Conservation (phyloP, 2,797 vertebrate species). For the Paramormyrops hopkinsi region DNA sequence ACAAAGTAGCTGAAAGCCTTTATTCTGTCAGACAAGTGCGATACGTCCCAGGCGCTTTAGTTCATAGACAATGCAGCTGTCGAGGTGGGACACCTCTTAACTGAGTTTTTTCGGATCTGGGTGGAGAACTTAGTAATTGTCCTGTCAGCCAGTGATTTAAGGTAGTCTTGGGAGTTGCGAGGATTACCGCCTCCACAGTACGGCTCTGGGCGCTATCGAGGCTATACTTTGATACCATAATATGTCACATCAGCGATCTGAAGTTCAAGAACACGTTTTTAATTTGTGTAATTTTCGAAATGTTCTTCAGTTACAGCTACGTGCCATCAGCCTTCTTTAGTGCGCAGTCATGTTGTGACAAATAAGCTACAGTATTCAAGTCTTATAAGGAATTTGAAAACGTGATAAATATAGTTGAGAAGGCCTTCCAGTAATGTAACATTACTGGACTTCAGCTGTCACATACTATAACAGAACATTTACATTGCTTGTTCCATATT, state of each 20-base stretch:
- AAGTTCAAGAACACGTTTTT: neutral
- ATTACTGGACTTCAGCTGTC: neutral
- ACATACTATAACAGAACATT: neutral
- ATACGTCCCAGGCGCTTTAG: neutral
- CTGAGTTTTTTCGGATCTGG: conserved; percentile 1
- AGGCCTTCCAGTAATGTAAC: neutral
- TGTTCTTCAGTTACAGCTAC: neutral
- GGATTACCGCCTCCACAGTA: neutral
- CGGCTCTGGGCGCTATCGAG: neutral
- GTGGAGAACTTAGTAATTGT: conserved; percentile 16
- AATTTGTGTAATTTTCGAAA: neutral
- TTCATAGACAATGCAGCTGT: neutral
- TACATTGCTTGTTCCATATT: neutral
- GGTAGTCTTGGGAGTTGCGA: neutral
- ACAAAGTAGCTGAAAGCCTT: neutral
- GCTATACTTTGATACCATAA: neutral
- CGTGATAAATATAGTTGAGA: neutral
- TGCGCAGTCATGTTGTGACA: neutral
- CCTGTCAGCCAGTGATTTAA: conserved; percentile 21
- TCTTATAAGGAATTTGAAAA: neutral
- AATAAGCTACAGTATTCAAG: neutral
- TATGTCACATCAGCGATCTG: neutral
- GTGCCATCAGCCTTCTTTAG: neutral
- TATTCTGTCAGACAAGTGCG: neutral
- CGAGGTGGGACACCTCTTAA: conserved; percentile 6